Evolutionary conservation across 1,140 invertebrate genomes (phyloP), one percentile per base, ranked within the genome.

Genomic region (Pteromalus puparum): DNA sequence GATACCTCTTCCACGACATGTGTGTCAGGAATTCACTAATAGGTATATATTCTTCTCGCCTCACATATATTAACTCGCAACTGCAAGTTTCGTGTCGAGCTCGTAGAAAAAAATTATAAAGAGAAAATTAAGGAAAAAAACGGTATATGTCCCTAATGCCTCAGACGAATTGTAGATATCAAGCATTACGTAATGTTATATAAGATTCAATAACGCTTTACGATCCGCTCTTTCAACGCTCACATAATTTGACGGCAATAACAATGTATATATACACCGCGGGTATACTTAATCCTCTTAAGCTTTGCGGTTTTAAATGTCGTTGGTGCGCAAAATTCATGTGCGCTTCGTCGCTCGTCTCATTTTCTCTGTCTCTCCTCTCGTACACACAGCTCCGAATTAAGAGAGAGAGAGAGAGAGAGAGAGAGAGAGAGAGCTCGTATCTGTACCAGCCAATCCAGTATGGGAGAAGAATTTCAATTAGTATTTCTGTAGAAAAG

Each of bases 381-480:
- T 18, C 28, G 28, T 74, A 34, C 6, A 34, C 6, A 34, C 30
- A 15, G 26, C 72, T 30, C 15, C 67, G 9, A n/a, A n/a, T n/a
- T n/a, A n/a, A n/a, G n/a, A n/a, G n/a, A n/a, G n/a, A n/a, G n/a
- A n/a, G n/a, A n/a, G n/a, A n/a, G n/a, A n/a, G n/a, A n/a, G n/a
- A n/a, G n/a, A n/a, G n/a, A n/a, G n/a, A n/a, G n/a, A n/a, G 26
- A 65, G 61, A 18, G 18, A 15, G 7, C 28, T 15, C 76, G 53
- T 30, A 30, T 13, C 26, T 65, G 28, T 21, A n/a, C 30, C 12
- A 38, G 28, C 72, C 21, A 42, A 34, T 74, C 13, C 53, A 13
- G 65, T 70, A 26, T 78, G 76, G 76, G 61, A 78, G 76, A 78
- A 67, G 78, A 80, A 80, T 80, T 80, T 67, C 78, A 80, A 80